Percentiles rank a stretch among this genome's conserved stretches.
phyloP scores from a whole-genome alignment of 2,113 vertebrate species.

The Lota lota region DNA sequence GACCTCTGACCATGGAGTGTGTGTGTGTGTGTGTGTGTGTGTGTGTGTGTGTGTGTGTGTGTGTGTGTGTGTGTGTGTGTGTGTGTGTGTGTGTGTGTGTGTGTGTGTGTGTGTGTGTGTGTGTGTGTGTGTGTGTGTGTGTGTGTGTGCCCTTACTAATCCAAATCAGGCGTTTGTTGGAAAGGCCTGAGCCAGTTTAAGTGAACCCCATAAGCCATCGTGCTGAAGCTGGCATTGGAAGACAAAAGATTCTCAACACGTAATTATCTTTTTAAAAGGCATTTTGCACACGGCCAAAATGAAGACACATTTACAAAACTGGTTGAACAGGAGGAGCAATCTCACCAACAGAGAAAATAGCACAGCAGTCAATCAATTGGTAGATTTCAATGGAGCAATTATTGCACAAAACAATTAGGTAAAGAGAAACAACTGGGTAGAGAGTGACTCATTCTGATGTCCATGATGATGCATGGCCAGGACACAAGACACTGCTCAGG shows the following conservation, averaged over 20 bases:
- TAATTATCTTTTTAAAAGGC: no score
- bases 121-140: constrained; percentile 5
- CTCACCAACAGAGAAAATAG: constrained; percentile 4
- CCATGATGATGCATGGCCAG: no score
- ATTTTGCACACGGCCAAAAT: neutral
- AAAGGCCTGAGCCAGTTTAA: constrained; percentile 43
- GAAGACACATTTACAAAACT: neutral
- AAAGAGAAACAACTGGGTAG: neutral
- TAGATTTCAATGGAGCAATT: neutral
- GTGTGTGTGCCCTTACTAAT: constrained; percentile 51
- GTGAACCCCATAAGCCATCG: constrained; percentile 5
- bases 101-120: constrained; percentile 27
- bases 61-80: constrained; percentile 26
- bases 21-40: constrained; percentile 28
- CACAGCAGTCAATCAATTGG: neutral
- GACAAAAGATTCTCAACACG: constrained; percentile 5
- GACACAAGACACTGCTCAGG: no score
- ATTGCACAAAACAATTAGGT: constrained; percentile 7
- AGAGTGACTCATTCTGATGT: no score
- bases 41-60: constrained; percentile 26
- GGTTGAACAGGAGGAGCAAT: neutral
- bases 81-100: constrained; percentile 26
- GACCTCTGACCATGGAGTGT: constrained; percentile 58
- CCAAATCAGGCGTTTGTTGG: constrained; percentile 61
- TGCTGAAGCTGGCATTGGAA: constrained; percentile 1